Percentiles rank a stretch among this genome's conserved stretches.
phyloP scores from a whole-genome alignment of 2,797 vertebrate genomes.

The Chrysocyon brachyurus region DNA sequence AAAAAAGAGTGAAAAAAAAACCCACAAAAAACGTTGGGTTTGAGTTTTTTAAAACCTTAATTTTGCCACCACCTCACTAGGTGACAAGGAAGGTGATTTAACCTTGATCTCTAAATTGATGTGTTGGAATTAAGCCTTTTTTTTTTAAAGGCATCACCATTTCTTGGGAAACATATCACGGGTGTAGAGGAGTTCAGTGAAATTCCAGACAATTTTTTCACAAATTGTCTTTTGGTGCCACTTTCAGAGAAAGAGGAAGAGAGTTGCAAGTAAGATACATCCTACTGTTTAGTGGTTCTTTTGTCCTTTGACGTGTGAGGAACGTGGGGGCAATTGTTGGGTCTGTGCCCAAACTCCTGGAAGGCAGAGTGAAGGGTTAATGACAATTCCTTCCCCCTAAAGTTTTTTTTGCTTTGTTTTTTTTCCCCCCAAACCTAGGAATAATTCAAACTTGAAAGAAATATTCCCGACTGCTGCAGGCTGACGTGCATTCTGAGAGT shows the following conservation, averaged over 20 bases:
- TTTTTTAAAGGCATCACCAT: background rate
- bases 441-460: background rate
- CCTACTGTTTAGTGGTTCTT: background rate
- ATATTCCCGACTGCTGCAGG: background rate
- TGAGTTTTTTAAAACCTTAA: slow-evolving; percentile 14
- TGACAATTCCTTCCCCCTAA: background rate
- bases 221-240: background rate
- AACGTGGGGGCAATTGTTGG: background rate
- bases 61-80: background rate
- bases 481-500: background rate
- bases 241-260: background rate
- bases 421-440: background rate
- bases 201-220: slow-evolving; percentile 32
- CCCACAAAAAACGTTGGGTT: background rate
- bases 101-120: background rate
- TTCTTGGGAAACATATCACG: background rate
- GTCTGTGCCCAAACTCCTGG: background rate
- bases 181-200: background rate
- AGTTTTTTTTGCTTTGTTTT: too few relatives aligned
- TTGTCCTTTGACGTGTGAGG: background rate
- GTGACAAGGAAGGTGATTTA: background rate
- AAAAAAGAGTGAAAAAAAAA: background rate
- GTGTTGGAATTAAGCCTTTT: background rate
- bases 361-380: background rate
- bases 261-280: background rate